Base-by-base conservation (phyloP, 2,113 vertebrate species). In the Paracyprichromis sp. region DNA sequence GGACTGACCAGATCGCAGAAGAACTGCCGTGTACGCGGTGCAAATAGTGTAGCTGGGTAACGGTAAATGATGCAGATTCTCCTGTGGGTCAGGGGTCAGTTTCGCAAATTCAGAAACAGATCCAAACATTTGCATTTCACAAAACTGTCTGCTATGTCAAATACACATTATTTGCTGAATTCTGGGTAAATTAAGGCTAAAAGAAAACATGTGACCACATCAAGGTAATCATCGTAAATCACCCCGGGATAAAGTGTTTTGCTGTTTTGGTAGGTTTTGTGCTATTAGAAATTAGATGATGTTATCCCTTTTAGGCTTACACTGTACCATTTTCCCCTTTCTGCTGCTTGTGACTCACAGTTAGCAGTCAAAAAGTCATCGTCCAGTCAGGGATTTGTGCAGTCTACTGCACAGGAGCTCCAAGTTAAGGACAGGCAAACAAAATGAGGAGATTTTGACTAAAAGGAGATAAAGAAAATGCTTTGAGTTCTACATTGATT, bases 21-120 rank as follows among this genome's bases (percentile, higher is more conserved):
- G 12, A 34, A 53, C 24, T 24, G 43, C 31, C 3, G 8, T 31
- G 38, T 16, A 45, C 0, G 4, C 0, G 0, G 66, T 71, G 69
- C 8, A 16, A 73, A 57, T 76, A 4, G 71, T 29, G 24, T 12
- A 76, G 40, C 4, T 19, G 29, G 3, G 3, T 86, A 53, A 43
- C 0, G 38, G 8, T 50, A 50, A 50, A 76, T 31, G 4, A 50
- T 50, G 9, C 21, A 1, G 21, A 9, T 50, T 54, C n/a, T 61
- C 29, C 5, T 31, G 45, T 66, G 76, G 76, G 76, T 80, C 84
- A 80, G 45, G 50, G 84, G n/a, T 31, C 85, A 69, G 34, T 24
- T 71, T 82, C 13, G 26, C 54, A 78, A 45, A 82, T 29, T 12
- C 26, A 31, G 24, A 31, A 50, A 50, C 43, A 19, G 43, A 19